Percentiles rank a stretch among this genome's conserved stretches.
These are phyloP conservation scores for Pempheris klunzingeri DNA, from an alignment of 2,797 vertebrate genomes.

Conservation along the genomic window DNA sequence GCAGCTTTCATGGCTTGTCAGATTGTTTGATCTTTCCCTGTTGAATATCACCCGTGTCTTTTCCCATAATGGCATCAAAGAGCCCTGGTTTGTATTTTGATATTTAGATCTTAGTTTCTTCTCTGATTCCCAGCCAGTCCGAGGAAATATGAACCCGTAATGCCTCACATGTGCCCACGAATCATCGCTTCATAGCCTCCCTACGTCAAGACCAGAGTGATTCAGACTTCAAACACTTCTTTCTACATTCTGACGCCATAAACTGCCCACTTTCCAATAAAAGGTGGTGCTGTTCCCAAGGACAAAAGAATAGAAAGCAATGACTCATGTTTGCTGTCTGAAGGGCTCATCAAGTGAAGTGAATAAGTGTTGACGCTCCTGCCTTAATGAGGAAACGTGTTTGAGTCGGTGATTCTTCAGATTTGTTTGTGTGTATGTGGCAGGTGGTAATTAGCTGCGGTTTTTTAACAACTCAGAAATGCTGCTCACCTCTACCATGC, in stretches of 20 bases:
- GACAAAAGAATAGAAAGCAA: constrained; percentile 36
- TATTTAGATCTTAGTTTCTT: not conserved
- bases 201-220: constrained; percentile 30
- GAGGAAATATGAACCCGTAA: constrained; percentile 11
- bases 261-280: constrained; percentile 34
- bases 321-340: constrained; percentile 35
- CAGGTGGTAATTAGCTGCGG: constrained; percentile 17
- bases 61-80: not conserved
- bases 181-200: constrained; percentile 11
- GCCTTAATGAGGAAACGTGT: constrained; percentile 2
- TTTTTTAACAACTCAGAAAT: constrained; percentile 5
- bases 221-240: constrained; percentile 31
- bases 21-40: not conserved
- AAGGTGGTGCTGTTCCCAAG: constrained; percentile 37
- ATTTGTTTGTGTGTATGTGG: not conserved
- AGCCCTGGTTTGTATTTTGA: not conserved
- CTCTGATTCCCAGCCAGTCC: not conserved
- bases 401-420: not conserved
- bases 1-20: not conserved
- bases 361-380: not conserved
- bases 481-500: not conserved
- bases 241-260: constrained; percentile 13
- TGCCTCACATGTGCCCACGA: constrained; percentile 11
- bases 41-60: not conserved
- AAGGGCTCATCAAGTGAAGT: constrained; percentile 14